A percentile compares a stretch with the other conserved stretches of the same genome.
These are phyloP conservation scores for Iselma pallidipennis DNA, from an alignment of 2,888 invertebrate species.

Conservation along the genomic window DNA sequence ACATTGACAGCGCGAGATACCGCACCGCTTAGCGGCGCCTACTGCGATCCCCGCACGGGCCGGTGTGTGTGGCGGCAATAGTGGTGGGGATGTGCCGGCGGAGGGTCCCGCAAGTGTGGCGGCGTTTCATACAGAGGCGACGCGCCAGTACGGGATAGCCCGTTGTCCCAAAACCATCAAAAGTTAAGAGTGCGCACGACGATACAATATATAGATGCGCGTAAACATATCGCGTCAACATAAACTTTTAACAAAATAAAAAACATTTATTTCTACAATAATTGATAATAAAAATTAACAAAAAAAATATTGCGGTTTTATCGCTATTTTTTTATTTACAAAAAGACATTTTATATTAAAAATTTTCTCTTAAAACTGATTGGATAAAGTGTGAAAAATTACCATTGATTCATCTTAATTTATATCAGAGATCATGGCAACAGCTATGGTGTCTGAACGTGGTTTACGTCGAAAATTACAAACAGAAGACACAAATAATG, in stretches of 20 bases:
- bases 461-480: constrained; percentile 48
- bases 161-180: constrained; percentile 37
- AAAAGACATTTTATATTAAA: not conserved
- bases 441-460: constrained; percentile 62
- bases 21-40: constrained; percentile 43
- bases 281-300: not conserved
- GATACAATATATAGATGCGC: constrained; percentile 19
- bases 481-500: constrained; percentile 4
- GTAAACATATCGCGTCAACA: constrained; percentile 12
- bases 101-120: constrained; percentile 41
- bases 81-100: constrained; percentile 39
- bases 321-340: not conserved
- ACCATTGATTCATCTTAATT: not conserved
- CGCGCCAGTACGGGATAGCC: constrained; percentile 51
- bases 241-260: not conserved
- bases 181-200: constrained; percentile 6
- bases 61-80: constrained; percentile 34
- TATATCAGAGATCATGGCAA: constrained; percentile 56
- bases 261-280: not conserved
- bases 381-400: not conserved
- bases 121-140: constrained; percentile 42
- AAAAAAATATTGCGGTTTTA: not conserved
- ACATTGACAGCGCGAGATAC: constrained; percentile 27
- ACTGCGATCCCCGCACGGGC: constrained; percentile 50
- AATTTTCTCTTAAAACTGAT: not conserved